These are phyloP conservation scores for Pogonocichla stellata DNA, from an alignment of 2,113 vertebrate species.

Conservation along the genomic window DNA sequence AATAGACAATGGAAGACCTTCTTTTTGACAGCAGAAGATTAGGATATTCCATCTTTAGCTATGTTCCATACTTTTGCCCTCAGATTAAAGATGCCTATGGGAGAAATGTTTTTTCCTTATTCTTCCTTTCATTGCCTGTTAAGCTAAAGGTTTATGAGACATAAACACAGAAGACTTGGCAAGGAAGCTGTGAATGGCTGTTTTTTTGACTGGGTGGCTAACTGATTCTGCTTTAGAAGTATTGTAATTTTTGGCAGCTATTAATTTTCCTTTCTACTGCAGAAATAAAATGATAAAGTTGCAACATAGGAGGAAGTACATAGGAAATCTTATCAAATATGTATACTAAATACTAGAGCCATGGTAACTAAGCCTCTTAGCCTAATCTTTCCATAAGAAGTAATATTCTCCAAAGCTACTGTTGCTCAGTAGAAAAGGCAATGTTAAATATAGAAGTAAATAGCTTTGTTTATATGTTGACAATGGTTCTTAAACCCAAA, in stretches of 20 bases:
- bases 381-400: not conserved
- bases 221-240: not conserved
- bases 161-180: not conserved
- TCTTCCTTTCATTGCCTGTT: not conserved
- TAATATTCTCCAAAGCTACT: not conserved
- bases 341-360: not conserved
- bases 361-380: slow-evolving; percentile 2
- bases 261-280: not conserved
- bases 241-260: not conserved
- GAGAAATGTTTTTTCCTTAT: not conserved
- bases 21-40: not conserved
- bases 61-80: not conserved
- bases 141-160: not conserved
- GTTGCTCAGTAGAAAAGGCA: not conserved
- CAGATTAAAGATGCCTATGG: not conserved
- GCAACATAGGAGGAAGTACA: not conserved
- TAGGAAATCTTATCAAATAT: not conserved
- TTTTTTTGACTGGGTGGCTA: not conserved
- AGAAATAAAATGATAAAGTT: not conserved
- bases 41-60: not conserved
- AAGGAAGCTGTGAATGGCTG: not conserved
- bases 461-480: not conserved
- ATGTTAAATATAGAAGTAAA: not conserved
- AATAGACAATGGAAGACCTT: fast-evolving
- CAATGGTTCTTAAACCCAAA: not conserved